Percentiles rank a stretch among this genome's conserved stretches.
Conservation (phyloP, 2,888 invertebrate genomes). For the Troides helena region DNA sequence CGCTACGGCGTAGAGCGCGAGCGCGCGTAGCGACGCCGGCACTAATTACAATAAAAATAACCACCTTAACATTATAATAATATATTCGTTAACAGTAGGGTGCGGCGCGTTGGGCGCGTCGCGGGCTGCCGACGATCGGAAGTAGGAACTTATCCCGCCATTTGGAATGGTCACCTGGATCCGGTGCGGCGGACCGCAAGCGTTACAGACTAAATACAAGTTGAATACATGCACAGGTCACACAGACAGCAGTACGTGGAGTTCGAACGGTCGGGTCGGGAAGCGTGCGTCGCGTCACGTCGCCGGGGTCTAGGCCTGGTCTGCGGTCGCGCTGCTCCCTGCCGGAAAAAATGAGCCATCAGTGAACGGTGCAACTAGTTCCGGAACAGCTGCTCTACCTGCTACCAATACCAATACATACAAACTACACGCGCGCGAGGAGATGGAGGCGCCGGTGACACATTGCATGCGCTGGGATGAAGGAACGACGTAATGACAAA, state of each 20-base stretch:
- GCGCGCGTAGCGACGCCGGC: background rate
- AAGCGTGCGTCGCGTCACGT: slow-evolving; percentile 53
- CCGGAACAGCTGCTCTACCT: background rate
- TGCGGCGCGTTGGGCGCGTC: slow-evolving; percentile 53
- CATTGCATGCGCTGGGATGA: background rate
- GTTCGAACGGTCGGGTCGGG: slow-evolving; percentile 49
- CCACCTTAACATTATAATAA: slow-evolving; percentile 31
- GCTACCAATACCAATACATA: background rate
- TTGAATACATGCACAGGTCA: slow-evolving; percentile 33
- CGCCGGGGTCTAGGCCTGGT: slow-evolving; percentile 69
- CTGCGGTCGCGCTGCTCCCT: slow-evolving; percentile 56
- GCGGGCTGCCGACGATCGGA: slow-evolving; percentile 6
- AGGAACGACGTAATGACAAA: background rate
- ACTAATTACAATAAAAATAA: slow-evolving; percentile 22
- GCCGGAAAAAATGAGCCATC: slow-evolving; percentile 32
- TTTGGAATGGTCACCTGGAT: slow-evolving; percentile 48
- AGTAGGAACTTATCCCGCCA: slow-evolving; percentile 52
- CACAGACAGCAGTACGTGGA: slow-evolving; percentile 44
- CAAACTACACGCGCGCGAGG: background rate
- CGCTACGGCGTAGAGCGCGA: background rate
- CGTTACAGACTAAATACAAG: slow-evolving; percentile 28
- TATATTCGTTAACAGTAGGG: slow-evolving; percentile 52
- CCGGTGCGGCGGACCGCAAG: slow-evolving; percentile 49
- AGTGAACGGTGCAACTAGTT: background rate
- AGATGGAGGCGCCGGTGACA: background rate